phyloP scores from a whole-genome alignment of 2,888 invertebrate species.

The Orthosia gracilis region DNA sequence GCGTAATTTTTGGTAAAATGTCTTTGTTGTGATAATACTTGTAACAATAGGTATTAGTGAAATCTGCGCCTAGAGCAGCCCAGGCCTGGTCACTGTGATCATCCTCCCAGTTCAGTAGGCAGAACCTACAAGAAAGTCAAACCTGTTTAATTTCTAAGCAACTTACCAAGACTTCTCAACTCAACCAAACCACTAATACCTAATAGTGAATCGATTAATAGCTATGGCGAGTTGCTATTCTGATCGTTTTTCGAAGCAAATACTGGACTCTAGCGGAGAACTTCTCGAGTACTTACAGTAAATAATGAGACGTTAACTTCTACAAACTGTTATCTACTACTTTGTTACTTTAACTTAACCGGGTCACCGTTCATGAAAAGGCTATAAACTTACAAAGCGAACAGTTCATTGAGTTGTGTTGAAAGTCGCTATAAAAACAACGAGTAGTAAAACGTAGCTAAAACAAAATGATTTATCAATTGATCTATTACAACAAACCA shows the following conservation, averaged over 20 bases:
- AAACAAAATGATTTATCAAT: slow-evolving; percentile 16
- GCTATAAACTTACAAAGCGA: background rate
- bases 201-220: background rate
- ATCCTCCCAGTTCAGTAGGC: too few species aligned
- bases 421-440: background rate
- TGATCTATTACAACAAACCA: slow-evolving; percentile 4
- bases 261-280: background rate
- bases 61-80: background rate
- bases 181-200: background rate
- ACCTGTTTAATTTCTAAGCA: too few species aligned
- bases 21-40: background rate
- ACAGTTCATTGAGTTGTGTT: background rate
- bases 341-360: slow-evolving; percentile 1
- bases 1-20: background rate
- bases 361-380: background rate
- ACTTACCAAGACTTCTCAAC: background rate
- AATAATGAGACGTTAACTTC: background rate
- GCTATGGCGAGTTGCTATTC: background rate
- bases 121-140: background rate
- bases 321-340: background rate
- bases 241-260: background rate
- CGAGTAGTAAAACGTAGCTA: background rate
- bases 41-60: background rate
- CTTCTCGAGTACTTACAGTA: background rate
- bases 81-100: too few species aligned